Conservation (phyloP, 2,888 invertebrate species). For the Cerastis rubricosa region DNA sequence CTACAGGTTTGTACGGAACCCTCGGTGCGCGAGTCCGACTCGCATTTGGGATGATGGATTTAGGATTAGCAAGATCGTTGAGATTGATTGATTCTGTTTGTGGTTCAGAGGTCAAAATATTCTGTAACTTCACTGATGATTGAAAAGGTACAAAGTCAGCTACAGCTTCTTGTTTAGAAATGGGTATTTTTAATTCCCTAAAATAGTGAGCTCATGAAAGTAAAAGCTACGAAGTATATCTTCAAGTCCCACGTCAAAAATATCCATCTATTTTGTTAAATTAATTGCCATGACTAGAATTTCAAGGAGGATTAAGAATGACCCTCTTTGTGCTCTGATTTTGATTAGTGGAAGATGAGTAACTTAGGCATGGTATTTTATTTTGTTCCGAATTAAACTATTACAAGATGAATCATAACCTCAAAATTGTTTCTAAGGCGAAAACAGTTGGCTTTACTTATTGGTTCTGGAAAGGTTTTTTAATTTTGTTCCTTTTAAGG, state of each 20-base stretch:
- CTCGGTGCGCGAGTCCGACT: too few relatives aligned
- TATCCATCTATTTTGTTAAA: not conserved
- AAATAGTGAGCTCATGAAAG: too few relatives aligned
- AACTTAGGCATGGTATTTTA: not conserved
- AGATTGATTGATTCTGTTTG: constrained; percentile 23
- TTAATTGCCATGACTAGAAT: not conserved
- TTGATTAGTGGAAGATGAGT: not conserved
- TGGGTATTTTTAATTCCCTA: not conserved
- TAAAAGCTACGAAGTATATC: too few relatives aligned
- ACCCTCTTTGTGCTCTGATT: not conserved
- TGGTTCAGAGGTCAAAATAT: not conserved
- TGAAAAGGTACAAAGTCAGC: not conserved
- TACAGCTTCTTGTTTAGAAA: too few relatives aligned
- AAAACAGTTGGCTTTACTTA: too few relatives aligned
- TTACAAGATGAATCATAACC: too few relatives aligned
- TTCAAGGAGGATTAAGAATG: not conserved
- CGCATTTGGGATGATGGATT: too few relatives aligned
- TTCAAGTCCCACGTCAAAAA: too few relatives aligned
- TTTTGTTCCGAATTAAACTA: not conserved
- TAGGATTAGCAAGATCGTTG: not conserved
- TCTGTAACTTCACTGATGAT: not conserved
- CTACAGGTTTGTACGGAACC: too few relatives aligned
- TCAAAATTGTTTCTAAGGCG: too few relatives aligned
- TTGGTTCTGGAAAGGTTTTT: too few relatives aligned
- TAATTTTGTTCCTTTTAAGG: too few relatives aligned